These are phyloP conservation scores for Acromyrmex charruanus DNA, from an alignment of 1,140 invertebrate species.

Conservation along the genomic window DNA sequence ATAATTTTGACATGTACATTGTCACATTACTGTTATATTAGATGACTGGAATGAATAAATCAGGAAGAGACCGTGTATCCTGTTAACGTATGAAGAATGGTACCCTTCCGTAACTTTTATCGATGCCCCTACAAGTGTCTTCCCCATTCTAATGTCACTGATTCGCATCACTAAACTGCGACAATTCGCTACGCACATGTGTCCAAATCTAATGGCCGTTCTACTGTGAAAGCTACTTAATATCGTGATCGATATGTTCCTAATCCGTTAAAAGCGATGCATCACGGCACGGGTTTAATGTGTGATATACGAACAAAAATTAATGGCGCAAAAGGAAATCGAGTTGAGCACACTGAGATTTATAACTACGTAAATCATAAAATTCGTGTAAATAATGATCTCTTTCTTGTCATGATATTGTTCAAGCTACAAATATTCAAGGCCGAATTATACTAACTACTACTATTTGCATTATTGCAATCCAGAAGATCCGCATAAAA, in stretches of 20 bases:
- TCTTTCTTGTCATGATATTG: slow-evolving; percentile 5
- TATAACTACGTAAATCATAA: slow-evolving; percentile 16
- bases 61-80: background rate
- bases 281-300: slow-evolving; percentile 50
- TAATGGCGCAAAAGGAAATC: slow-evolving; percentile 48
- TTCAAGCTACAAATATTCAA: slow-evolving; percentile 16
- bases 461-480: background rate
- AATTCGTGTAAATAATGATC: slow-evolving; percentile 22
- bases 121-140: slow-evolving; percentile 52
- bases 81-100: background rate
- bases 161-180: slow-evolving; percentile 74
- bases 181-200: slow-evolving; percentile 79
- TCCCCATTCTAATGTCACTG: slow-evolving; percentile 70
- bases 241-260: slow-evolving; percentile 70
- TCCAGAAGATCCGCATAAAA: background rate
- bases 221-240: slow-evolving; percentile 75
- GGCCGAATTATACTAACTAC: background rate
- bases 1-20: background rate
- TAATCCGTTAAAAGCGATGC: slow-evolving; percentile 72
- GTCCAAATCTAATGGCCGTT: slow-evolving; percentile 74
- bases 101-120: slow-evolving; percentile 35
- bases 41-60: slow-evolving; percentile 15
- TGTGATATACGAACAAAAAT: slow-evolving; percentile 49
- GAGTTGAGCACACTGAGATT: slow-evolving; percentile 26
- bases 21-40: slow-evolving; percentile 14